A percentile compares a stretch with the other conserved stretches of the same genome.
Evolutionary conservation across 2,797 vertebrate genomes (phyloP).

Genomic region (Chiroxiphia lanceolata): DNA sequence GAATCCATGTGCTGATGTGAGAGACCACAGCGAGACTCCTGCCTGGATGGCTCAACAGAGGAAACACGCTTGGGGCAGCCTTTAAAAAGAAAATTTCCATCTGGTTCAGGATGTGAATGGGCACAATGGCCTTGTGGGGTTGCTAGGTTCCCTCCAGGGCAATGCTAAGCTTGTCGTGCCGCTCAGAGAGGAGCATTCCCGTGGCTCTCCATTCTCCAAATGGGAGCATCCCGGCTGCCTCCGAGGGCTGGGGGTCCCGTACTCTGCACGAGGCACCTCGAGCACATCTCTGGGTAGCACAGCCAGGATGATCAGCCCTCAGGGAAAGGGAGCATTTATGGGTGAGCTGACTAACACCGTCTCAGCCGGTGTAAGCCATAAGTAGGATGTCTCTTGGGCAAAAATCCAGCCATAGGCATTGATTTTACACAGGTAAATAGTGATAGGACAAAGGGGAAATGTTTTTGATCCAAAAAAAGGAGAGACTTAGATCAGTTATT

Average conservation of each 20-base stretch:
- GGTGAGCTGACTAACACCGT: neutral
- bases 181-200: neutral
- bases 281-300: neutral
- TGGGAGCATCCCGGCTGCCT: neutral
- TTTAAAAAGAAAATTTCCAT: conserved; percentile 33
- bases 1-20: neutral
- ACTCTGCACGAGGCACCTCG: neutral
- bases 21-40: neutral
- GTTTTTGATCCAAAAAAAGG: neutral
- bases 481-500: neutral
- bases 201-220: neutral
- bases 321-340: neutral
- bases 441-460: neutral
- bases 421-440: neutral
- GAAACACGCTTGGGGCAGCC: neutral
- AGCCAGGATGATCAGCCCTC: neutral
- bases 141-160: conserved; percentile 35
- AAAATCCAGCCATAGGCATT: neutral
- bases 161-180: neutral
- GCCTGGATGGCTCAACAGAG: neutral
- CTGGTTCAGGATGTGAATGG: neutral
- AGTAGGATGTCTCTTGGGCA: neutral
- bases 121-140: neutral
- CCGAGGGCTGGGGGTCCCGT: neutral
- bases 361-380: neutral